Evolutionary conservation across 23 tunicate genomes (phyloP).

Genomic region (Oikopleura vanhoeffeni): DNA sequence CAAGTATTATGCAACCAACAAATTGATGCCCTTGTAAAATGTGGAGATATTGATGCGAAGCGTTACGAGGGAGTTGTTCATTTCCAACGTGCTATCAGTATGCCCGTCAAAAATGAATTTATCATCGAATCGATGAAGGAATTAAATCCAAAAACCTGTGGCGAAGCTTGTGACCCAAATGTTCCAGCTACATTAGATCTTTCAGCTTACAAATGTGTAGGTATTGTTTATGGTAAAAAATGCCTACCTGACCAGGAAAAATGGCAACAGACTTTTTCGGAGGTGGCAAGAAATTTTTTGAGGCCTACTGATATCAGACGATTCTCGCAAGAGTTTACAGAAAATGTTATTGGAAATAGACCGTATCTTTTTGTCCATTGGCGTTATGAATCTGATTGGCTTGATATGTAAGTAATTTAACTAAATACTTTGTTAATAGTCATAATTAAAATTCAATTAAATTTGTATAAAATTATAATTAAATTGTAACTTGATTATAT

Average conservation of each 20-base stretch:
- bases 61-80: conserved; percentile 57
- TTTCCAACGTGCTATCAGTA: conserved; percentile 69
- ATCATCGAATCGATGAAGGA: background rate
- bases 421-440: too few relatives aligned
- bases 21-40: conserved; percentile 45
- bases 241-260: conserved; percentile 79
- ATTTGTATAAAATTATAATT: too few relatives aligned
- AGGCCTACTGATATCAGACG: conserved; percentile 60
- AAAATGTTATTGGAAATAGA: conserved; percentile 34
- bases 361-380: conserved; percentile 82
- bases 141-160: background rate
- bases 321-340: conserved; percentile 45
- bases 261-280: conserved; percentile 74
- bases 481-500: too few relatives aligned
- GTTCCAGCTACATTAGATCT: conserved; percentile 19
- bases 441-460: too few relatives aligned
- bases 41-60: conserved; percentile 62
- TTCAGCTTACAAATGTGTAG: conserved; percentile 63
- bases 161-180: background rate
- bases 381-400: conserved; percentile 97
- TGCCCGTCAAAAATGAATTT: conserved; percentile 23
- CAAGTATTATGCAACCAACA: conserved; percentile 35
- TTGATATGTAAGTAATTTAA: conserved; percentile 53
- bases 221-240: conserved; percentile 81
- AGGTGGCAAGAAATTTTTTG: conserved; percentile 41